Conservation (phyloP, 2,113 vertebrate genomes). For the Progne subis region DNA sequence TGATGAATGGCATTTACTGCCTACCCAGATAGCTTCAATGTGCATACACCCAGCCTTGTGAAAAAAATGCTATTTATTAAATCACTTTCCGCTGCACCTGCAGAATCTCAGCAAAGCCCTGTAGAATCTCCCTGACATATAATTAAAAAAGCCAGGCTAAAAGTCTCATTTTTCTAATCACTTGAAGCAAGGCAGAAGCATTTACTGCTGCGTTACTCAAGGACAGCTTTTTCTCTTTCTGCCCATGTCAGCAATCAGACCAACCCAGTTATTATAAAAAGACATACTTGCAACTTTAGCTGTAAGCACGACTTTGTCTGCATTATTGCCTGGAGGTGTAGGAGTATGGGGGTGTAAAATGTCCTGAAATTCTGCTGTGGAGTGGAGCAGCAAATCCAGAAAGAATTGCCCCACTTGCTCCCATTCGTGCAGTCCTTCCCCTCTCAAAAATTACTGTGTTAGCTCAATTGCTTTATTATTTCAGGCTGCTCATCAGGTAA, state of each 20-base stretch:
- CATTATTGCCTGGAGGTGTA: not conserved
- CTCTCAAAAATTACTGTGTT: not conserved
- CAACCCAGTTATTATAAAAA: conserved; percentile 9
- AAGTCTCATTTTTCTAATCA: conserved; percentile 67
- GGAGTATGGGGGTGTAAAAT: not conserved
- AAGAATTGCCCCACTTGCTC: not conserved
- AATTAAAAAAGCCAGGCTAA: conserved; percentile 53
- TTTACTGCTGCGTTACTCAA: conserved; percentile 51
- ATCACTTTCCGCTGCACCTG: conserved; percentile 60
- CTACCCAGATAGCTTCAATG: conserved; percentile 15
- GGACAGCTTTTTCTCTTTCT: conserved; percentile 47
- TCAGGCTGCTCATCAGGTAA: not conserved
- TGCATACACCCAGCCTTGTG: not conserved
- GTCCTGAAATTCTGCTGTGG: not conserved
- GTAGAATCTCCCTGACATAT: conserved; percentile 47
- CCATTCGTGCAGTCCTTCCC: not conserved
- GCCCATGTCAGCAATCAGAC: conserved; percentile 45
- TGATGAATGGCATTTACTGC: conserved; percentile 61
- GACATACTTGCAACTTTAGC: not conserved
- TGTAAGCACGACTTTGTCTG: not conserved
- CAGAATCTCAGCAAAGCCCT: conserved; percentile 43
- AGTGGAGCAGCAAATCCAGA: not conserved
- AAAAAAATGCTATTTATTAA: conserved; percentile 63
- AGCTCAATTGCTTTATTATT: not conserved
- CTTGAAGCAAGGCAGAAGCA: conserved; percentile 55